phyloP scores from a whole-genome alignment of 1,140 invertebrate genomes.

The Phymastichus coffea region DNA sequence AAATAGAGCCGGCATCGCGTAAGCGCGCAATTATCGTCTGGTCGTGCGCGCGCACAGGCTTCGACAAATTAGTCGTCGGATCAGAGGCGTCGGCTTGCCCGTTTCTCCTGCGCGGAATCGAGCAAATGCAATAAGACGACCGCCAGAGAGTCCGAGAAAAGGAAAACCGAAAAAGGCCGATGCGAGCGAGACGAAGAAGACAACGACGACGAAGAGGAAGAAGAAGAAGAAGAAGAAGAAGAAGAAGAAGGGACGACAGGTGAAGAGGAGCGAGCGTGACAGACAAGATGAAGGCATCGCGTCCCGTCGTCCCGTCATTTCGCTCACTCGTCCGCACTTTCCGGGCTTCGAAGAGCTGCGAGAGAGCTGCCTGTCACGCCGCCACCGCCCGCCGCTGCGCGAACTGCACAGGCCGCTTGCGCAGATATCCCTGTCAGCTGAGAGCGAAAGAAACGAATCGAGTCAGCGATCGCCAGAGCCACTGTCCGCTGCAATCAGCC shows the following conservation, averaged over 20 bases:
- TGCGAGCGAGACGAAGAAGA: constrained; percentile 1
- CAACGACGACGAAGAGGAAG: constrained; percentile 26
- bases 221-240: constrained; percentile 22
- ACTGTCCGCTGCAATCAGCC: constrained; percentile 18
- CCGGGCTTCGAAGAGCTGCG: no score
- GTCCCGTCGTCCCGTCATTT: constrained; percentile 31
- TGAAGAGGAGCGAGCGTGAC: constrained; percentile 34
- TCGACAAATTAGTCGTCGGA: no score
- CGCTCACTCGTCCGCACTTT: constrained; percentile 31
- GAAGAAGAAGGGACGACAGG: constrained; percentile 16
- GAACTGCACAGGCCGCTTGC: no score
- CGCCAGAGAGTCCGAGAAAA: no score
- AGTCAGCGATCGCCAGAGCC: constrained; percentile 19
- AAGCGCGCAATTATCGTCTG: no score
- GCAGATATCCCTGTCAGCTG: no score
- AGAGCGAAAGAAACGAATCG: constrained; percentile 37
- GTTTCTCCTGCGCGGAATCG: no score
- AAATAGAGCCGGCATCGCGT: no score
- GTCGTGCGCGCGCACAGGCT: no score
- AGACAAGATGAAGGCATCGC: constrained; percentile 39
- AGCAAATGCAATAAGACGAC: no score
- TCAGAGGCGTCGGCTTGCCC: no score
- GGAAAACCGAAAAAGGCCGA: not conserved
- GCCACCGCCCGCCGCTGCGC: no score
- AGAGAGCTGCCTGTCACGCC: not conserved